Evolutionary conservation across 2,113 vertebrate species (phyloP).

Genomic region (Eudyptes chrysolophus): DNA sequence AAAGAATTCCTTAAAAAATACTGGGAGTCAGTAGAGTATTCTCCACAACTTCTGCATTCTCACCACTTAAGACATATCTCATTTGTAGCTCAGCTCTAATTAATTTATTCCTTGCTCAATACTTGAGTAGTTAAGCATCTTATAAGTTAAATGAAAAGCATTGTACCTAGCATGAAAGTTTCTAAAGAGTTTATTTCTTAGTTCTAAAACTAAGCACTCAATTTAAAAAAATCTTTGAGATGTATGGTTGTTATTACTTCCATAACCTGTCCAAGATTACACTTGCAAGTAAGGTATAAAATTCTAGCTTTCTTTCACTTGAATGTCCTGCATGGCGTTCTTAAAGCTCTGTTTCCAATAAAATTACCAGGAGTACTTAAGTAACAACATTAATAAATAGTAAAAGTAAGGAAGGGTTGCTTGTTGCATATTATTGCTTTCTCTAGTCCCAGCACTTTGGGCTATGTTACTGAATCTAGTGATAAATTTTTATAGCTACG

Average conservation of each 20-base stretch:
- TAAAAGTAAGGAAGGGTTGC: background rate
- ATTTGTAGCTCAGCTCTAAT: background rate
- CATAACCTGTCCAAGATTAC: background rate
- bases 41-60: background rate
- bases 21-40: background rate
- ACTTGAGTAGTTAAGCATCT: background rate
- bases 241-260: background rate
- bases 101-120: background rate
- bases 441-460: background rate
- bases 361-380: background rate
- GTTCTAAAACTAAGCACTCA: background rate
- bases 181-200: background rate
- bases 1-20: background rate
- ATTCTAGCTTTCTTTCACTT: background rate
- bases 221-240: background rate
- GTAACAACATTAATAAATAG: background rate
- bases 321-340: background rate
- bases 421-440: background rate
- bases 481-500: conserved; percentile 59
- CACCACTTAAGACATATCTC: background rate
- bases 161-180: background rate
- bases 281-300: background rate
- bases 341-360: background rate
- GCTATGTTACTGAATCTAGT: conserved; percentile 26
- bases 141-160: background rate